Evolutionary conservation across 2,888 invertebrate genomes (phyloP).

Genomic region (Timema cristinae): DNA sequence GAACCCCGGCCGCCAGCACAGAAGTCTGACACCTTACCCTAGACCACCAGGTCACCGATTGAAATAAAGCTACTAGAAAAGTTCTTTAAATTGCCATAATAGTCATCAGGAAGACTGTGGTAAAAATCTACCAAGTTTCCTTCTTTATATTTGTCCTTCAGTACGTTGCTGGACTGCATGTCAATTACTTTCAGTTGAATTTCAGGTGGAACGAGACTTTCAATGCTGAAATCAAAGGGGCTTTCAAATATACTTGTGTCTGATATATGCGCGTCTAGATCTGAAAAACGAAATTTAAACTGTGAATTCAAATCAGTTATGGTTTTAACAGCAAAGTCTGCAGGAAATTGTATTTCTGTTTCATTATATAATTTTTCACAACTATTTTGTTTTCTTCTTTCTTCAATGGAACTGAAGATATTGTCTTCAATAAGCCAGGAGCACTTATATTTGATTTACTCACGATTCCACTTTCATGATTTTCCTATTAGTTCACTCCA

Average conservation of each 20-base stretch:
- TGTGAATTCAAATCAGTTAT: neutral
- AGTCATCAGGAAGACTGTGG: neutral
- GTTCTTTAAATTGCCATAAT: neutral
- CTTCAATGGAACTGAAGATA: no score
- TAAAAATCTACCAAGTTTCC: constrained; percentile 8
- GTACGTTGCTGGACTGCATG: constrained; percentile 6
- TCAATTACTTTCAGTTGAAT: neutral
- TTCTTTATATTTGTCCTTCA: neutral
- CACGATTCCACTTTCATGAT: no score
- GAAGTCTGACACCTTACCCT: no score
- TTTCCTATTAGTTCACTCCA: no score
- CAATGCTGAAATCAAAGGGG: neutral
- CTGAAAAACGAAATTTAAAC: neutral
- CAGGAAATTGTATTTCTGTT: neutral
- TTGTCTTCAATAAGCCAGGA: no score
- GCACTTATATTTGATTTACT: no score
- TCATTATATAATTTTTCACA: neutral
- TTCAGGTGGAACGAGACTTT: constrained; percentile 4
- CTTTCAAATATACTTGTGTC: neutral
- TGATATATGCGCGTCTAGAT: no score
- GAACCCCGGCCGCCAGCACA: no score
- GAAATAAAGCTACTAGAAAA: neutral
- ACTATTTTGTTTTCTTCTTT: no score
- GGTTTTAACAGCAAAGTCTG: neutral
- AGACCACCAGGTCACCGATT: no score